Base-by-base conservation (phyloP, 30 jellyfish, hydroid and myxozoan species). In the Hydra vulgaris region DNA sequence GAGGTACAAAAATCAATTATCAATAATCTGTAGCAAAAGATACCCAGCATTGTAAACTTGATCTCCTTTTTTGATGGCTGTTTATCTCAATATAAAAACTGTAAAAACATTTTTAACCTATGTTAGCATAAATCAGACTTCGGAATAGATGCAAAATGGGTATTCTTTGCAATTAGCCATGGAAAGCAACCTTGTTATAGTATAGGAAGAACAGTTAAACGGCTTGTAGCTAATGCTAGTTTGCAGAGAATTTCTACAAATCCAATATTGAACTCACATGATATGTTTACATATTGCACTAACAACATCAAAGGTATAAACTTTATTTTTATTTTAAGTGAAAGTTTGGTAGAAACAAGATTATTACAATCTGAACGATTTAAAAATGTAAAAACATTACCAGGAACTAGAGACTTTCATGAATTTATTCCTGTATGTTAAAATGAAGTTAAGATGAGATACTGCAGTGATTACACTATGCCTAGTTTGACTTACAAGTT, bases 131-230 rank as follows among this genome's bases (percentile, higher is more conserved):
- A 74, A 69, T 54, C 22, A 3, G 92, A 87, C 82, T 81, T 87
- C 66, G 79, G 76, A 24, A 53, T 72, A 22, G 84, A 72, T 1
- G 90, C 95, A 73, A 67, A 69, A 18, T 77, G 94, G 96, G 26
- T 40, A 3, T 40, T 40, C 61, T 40, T 40, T 40, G 61, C 61
- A 40, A 80, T 87, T 23, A 80, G 95, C 7, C 90, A 86, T 86
- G 91, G 90, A 79, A 86, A 81, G 85, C 85, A 87, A 69, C 84
- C 90, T 23, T 85, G 95, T 61, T 82, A 79, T 80, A n/a, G 89
- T 26, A 83, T 82, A 23, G 92, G 91, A 67, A 73, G 87, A 20
- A 89, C 82, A 0, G n/a, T n/a, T n/a, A 86, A 86, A 77, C 74
- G 87, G 23, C 7, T 85, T 21, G 71, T 85, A 73, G 40, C 89